Conservation (phyloP, 2,797 vertebrate species). For the Menidia menidia region DNA sequence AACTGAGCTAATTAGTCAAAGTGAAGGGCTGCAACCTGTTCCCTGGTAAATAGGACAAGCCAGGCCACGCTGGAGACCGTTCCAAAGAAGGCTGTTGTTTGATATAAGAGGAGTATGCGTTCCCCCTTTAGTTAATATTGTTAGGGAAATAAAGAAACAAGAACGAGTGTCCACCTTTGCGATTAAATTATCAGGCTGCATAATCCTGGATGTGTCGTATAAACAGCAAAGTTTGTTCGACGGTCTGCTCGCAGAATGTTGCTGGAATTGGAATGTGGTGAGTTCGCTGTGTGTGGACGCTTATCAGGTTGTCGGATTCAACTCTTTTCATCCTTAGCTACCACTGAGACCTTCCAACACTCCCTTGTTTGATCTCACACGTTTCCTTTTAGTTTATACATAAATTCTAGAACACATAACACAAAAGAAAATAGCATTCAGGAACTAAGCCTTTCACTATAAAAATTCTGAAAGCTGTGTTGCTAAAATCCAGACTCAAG, state of each 20-base stretch:
- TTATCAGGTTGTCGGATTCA: no score
- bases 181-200: neutral
- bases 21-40: neutral
- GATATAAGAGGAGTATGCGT: neutral
- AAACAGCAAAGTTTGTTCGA: neutral
- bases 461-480: no score
- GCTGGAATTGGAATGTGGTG: neutral
- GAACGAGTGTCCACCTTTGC: neutral
- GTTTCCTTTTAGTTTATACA: no score
- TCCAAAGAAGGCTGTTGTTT: neutral
- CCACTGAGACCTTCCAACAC: no score
- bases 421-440: no score
- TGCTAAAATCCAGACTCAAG: no score
- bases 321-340: no score
- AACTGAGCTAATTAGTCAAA: conserved; percentile 18
- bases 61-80: neutral
- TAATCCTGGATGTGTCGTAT: neutral
- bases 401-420: no score
- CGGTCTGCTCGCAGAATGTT: neutral
- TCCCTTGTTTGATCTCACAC: no score
- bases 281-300: neutral
- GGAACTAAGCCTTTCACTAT: no score
- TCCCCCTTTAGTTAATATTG: neutral
- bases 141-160: neutral
- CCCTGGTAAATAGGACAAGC: neutral